Conservation (phyloP, 2,113 vertebrate genomes). For the Ictalurus punctatus region DNA sequence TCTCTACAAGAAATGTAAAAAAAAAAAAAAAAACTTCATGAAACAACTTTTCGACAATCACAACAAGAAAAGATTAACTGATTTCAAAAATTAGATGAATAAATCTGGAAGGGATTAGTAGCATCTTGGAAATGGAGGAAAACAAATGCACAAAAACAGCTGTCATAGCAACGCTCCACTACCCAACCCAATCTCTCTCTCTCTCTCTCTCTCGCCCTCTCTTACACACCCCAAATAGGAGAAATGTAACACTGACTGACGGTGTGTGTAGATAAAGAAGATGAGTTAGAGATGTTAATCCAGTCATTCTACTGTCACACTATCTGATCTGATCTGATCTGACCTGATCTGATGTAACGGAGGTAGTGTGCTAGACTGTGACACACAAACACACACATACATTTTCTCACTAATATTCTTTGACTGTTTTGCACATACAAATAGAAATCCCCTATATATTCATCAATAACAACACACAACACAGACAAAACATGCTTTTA, state of each 20-base stretch:
- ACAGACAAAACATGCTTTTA: not conserved
- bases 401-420: not conserved
- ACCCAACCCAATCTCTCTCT: constrained; percentile 2
- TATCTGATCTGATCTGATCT: constrained; percentile 5
- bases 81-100: not conserved
- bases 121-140: not conserved
- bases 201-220: not conserved
- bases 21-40: not conserved
- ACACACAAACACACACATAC: not conserved
- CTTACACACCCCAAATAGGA: not conserved
- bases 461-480: not conserved
- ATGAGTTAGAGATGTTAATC: not conserved
- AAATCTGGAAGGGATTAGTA: constrained; percentile 14
- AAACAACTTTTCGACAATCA: not conserved
- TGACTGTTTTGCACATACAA: not conserved
- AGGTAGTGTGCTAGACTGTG: not conserved
- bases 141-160: constrained; percentile 11
- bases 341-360: not conserved
- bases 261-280: constrained; percentile 1
- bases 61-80: not conserved
- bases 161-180: constrained; percentile 11
- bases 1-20: not conserved
- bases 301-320: not conserved
- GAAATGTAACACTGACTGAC: not conserved
- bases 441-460: not conserved